Evolutionary conservation across 2,797 vertebrate species (phyloP).

Genomic region (Labroides dimidiatus): DNA sequence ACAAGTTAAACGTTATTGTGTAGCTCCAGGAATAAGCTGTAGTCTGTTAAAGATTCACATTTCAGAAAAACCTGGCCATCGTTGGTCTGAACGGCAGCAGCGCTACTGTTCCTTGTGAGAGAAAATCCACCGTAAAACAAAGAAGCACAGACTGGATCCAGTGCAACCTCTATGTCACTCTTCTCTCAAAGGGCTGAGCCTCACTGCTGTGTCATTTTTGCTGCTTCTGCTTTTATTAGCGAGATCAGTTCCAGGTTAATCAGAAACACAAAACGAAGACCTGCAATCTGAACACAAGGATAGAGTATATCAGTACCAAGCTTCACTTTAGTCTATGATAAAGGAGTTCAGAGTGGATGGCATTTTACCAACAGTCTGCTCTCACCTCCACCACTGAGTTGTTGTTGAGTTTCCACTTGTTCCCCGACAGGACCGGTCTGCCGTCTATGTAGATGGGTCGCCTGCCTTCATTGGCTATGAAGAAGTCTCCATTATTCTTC

Average conservation of each 20-base stretch:
- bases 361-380: not conserved
- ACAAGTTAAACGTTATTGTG: constrained; percentile 46
- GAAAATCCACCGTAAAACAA: constrained; percentile 1
- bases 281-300: constrained; percentile 88
- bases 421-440: constrained; percentile 92
- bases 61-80: constrained; percentile 23
- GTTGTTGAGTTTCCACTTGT: constrained; percentile 97
- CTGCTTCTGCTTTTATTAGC: constrained; percentile 95
- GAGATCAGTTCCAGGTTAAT: constrained; percentile 98
- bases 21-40: constrained; percentile 32
- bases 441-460: constrained; percentile 96
- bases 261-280: constrained; percentile 96
- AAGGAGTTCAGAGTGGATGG: not conserved
- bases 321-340: not conserved
- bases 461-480: constrained; percentile 95
- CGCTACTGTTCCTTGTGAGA: constrained; percentile 14
- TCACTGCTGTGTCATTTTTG: constrained; percentile 95
- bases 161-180: not conserved
- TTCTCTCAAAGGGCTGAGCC: not conserved
- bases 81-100: constrained; percentile 13
- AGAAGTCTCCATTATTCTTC: constrained; percentile 97
- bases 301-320: not conserved
- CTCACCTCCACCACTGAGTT: constrained; percentile 96
- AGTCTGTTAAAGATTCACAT: constrained; percentile 36
- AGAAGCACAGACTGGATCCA: constrained; percentile 10